phyloP scores from a whole-genome alignment of 1,140 invertebrate genomes.

The Drosophila oshimai region DNA sequence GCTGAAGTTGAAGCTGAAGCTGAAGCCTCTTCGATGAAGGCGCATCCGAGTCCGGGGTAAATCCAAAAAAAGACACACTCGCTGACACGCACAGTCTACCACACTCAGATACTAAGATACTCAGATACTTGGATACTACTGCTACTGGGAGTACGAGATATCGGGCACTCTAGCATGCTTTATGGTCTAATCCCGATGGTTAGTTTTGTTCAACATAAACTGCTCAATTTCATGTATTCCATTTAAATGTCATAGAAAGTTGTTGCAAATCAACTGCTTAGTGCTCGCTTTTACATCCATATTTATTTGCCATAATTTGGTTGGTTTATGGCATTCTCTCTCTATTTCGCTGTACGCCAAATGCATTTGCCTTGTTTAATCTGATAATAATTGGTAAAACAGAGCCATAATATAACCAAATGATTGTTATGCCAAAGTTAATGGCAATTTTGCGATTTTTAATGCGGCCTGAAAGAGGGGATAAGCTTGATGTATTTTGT shows the following conservation, averaged over 20 bases:
- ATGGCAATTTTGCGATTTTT: neutral
- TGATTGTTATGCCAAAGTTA: conserved; percentile 14
- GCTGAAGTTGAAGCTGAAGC: too few relatives aligned
- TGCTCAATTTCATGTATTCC: conserved; percentile 71
- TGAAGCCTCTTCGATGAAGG: too few relatives aligned
- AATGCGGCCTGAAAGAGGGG: neutral
- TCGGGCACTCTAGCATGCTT: conserved; percentile 40
- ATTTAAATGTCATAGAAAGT: conserved; percentile 65
- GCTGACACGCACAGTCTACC: conserved; percentile 58
- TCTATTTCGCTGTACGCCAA: neutral
- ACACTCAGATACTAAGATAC: too few relatives aligned
- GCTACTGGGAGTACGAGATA: neutral
- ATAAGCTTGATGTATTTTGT: neutral
- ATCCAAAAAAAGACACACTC: conserved; percentile 39
- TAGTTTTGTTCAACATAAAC: conserved; percentile 77
- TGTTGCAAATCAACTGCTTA: conserved; percentile 28
- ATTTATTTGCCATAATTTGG: conserved; percentile 28
- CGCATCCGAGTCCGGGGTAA: conserved; percentile 8
- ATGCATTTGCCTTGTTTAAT: conserved; percentile 32
- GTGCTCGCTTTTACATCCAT: conserved; percentile 15
- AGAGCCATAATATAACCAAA: conserved; percentile 11
- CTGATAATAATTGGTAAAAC: conserved; percentile 9
- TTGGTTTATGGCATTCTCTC: conserved; percentile 3
- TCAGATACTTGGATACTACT: conserved; percentile 16
- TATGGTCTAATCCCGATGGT: conserved; percentile 53